Evolutionary conservation across 1,140 invertebrate species (phyloP).

Genomic region (Bombus consobrinus): DNA sequence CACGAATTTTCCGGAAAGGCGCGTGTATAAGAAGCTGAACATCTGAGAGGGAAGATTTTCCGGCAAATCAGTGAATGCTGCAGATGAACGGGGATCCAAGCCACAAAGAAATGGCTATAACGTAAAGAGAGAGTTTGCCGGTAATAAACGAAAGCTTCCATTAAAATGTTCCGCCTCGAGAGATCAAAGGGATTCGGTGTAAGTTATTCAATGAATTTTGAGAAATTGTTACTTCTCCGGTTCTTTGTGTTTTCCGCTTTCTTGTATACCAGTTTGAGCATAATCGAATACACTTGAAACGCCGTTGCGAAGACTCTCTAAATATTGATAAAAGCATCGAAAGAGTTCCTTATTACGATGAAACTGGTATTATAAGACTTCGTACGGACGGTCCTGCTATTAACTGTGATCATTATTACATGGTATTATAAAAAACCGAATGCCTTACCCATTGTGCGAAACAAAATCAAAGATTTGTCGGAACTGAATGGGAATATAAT

Average conservation of each 20-base stretch:
- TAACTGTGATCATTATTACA: not conserved
- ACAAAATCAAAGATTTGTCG: not conserved
- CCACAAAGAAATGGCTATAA: not conserved
- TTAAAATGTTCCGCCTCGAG: conserved; percentile 56
- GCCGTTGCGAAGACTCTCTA: not conserved
- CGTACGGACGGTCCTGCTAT: not conserved
- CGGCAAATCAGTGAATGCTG: not conserved
- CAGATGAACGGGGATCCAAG: not conserved
- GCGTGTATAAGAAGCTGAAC: not conserved
- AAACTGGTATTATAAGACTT: not conserved
- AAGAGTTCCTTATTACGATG: not conserved
- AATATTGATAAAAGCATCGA: conserved; percentile 21
- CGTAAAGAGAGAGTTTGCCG: not conserved
- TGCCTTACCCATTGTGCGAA: too few species aligned
- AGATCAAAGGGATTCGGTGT: conserved; percentile 16
- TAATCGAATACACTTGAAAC: conserved; percentile 19
- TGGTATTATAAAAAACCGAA: not conserved
- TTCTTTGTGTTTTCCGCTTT: conserved; percentile 25
- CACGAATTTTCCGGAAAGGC: not conserved
- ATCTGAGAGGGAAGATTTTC: not conserved
- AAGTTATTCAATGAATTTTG: conserved; percentile 64
- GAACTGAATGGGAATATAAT: too few species aligned
- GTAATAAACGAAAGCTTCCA: conserved; percentile 60
- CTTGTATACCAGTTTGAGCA: not conserved
- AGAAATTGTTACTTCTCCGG: conserved; percentile 29